phyloP scores from a whole-genome alignment of 1,140 invertebrate genomes.

The Diachasma alloeum region DNA sequence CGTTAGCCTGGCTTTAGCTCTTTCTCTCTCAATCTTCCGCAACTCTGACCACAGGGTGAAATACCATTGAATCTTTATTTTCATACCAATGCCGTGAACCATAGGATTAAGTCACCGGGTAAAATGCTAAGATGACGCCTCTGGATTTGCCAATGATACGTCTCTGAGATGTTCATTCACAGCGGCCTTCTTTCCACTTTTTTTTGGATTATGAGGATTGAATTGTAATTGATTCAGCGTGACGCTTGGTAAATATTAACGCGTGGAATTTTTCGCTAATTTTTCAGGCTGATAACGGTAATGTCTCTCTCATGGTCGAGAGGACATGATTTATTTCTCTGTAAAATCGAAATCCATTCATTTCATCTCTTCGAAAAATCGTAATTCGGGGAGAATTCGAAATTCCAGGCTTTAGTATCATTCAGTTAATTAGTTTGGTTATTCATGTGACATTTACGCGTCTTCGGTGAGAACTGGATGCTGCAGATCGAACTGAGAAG shows the following conservation, averaged over 20 bases:
- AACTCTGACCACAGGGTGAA: not conserved
- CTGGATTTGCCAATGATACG: not conserved
- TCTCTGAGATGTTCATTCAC: not conserved
- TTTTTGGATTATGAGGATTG: not conserved
- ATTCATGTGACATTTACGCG: not conserved
- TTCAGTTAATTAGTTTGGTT: not conserved
- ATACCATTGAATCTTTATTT: constrained; percentile 8
- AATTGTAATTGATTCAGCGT: not conserved
- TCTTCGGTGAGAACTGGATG: not conserved
- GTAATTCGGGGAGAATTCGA: too few species aligned
- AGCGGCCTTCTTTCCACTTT: not conserved
- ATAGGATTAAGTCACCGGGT: constrained; percentile 26
- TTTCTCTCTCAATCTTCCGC: not conserved
- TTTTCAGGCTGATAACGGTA: not conserved
- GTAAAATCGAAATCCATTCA: not conserved
- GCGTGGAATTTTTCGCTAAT: not conserved
- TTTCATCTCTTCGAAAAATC: too few species aligned
- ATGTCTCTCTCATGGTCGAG: not conserved
- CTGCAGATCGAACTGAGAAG: not conserved
- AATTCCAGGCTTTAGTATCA: too few species aligned
- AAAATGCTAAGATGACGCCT: constrained; percentile 24
- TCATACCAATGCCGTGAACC: constrained; percentile 8
- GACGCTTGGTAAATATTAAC: not conserved
- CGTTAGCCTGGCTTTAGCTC: not conserved
- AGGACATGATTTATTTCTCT: not conserved